Conservation (phyloP, 2,113 vertebrate genomes). For the Indicator indicator region DNA sequence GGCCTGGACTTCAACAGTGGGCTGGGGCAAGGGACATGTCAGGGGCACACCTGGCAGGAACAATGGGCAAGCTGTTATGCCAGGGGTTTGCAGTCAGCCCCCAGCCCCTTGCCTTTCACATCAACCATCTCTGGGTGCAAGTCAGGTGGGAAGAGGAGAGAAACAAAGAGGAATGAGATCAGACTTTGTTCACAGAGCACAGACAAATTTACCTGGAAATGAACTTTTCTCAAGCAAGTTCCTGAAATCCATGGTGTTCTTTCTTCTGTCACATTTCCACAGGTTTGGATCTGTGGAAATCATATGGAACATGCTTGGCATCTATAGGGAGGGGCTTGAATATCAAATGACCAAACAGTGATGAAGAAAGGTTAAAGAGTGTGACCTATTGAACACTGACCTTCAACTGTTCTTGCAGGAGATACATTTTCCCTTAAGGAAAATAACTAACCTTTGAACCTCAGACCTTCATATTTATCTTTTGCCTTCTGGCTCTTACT, state of each 20-base stretch:
- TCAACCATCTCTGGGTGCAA: not conserved
- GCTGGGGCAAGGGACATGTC: not conserved
- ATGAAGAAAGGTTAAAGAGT: constrained; percentile 32
- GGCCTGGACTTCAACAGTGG: not conserved
- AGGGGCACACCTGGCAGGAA: not conserved
- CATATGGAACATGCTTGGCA: accelerated
- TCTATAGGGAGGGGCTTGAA: not conserved
- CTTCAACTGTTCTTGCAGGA: constrained; percentile 38
- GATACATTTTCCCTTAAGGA: not conserved
- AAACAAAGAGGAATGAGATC: not conserved
- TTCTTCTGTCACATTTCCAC: not conserved
- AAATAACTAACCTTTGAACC: constrained; percentile 62
- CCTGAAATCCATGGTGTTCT: not conserved
- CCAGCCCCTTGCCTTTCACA: not conserved
- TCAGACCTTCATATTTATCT: constrained; percentile 17
- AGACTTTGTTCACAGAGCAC: not conserved
- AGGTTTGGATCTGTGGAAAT: not conserved
- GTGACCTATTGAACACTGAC: constrained; percentile 44
- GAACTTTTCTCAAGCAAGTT: not conserved
- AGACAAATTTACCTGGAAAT: not conserved
- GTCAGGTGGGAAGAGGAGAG: not conserved
- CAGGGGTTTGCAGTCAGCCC: not conserved
- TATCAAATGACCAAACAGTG: constrained; percentile 14
- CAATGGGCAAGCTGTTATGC: not conserved
- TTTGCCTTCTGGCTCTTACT: constrained; percentile 53